Conservation (phyloP, 30 jellyfish, hydroid and myxozoan genomes). For the Aurelia aurita complex sp. Pacific region DNA sequence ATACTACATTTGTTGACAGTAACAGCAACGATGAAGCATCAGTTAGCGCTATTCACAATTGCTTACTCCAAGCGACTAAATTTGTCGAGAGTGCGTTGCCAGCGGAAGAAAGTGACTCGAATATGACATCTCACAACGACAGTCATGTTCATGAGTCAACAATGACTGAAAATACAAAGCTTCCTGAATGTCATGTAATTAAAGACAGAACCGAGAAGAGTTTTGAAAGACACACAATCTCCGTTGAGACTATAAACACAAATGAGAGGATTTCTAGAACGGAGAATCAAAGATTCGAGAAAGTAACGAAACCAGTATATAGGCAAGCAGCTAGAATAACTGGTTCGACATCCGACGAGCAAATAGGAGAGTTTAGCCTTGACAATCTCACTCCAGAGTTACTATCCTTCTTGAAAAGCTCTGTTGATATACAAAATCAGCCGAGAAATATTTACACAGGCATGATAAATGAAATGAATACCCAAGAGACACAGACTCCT, state of each 20-base stretch:
- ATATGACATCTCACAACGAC: too few relatives aligned
- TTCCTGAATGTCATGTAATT: too few relatives aligned
- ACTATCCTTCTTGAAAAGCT: slow-evolving; percentile 15
- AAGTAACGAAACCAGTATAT: background rate
- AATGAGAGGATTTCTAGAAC: background rate
- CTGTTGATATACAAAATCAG: background rate
- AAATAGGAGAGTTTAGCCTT: slow-evolving; percentile 14
- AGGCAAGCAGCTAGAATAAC: background rate
- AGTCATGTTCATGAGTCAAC: background rate
- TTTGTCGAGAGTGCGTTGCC: slow-evolving; percentile 49
- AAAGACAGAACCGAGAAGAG: background rate
- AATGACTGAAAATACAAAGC: background rate
- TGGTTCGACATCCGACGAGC: background rate
- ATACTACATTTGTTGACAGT: background rate
- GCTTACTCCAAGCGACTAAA: slow-evolving; percentile 41
- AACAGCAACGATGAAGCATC: slow-evolving; percentile 25
- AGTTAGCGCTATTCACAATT: slow-evolving; percentile 39
- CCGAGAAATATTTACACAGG: background rate
- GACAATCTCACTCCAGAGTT: slow-evolving; percentile 45
- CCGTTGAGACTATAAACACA: background rate
- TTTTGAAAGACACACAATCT: background rate
- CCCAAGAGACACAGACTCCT: slow-evolving; percentile 56
- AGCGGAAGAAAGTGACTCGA: slow-evolving; percentile 9
- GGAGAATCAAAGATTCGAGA: background rate
- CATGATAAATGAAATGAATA: slow-evolving; percentile 8